Percentiles rank a stretch among this genome's conserved stretches.
phyloP scores from a whole-genome alignment of 1,140 invertebrate species.

The Philotrypesis tridentata region DNA sequence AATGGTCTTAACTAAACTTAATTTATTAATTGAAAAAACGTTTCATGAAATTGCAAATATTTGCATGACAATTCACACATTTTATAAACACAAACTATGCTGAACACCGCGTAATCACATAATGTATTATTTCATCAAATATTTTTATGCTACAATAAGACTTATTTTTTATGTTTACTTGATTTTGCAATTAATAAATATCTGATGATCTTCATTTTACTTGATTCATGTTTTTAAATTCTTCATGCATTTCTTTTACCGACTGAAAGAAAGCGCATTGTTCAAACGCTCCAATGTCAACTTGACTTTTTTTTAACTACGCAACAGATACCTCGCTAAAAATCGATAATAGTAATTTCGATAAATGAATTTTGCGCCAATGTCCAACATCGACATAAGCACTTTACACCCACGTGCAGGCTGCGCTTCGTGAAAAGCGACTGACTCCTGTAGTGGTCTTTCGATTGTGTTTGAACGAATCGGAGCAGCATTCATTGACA shows the following conservation, averaged over 20 bases:
- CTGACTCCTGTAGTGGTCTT: conserved; percentile 10
- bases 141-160: conserved; percentile 6
- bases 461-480: conserved; percentile 40
- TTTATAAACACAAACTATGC: not conserved
- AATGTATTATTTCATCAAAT: conserved; percentile 1
- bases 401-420: conserved; percentile 7
- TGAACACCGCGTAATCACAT: not conserved
- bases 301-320: not conserved
- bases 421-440: conserved; percentile 33
- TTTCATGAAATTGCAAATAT: not conserved
- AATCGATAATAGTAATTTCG: not conserved
- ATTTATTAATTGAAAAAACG: not conserved
- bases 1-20: not conserved
- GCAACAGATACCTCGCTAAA: not conserved
- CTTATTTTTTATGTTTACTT: not conserved
- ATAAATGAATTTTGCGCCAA: not conserved
- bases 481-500: conserved; percentile 42
- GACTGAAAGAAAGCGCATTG: not conserved
- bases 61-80: not conserved
- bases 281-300: too few relatives aligned
- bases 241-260: not conserved
- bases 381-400: not conserved
- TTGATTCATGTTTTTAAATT: not conserved
- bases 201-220: not conserved
- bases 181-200: not conserved